Evolutionary conservation across 2,888 invertebrate genomes (phyloP).

Genomic region (Osmoderma eremita): DNA sequence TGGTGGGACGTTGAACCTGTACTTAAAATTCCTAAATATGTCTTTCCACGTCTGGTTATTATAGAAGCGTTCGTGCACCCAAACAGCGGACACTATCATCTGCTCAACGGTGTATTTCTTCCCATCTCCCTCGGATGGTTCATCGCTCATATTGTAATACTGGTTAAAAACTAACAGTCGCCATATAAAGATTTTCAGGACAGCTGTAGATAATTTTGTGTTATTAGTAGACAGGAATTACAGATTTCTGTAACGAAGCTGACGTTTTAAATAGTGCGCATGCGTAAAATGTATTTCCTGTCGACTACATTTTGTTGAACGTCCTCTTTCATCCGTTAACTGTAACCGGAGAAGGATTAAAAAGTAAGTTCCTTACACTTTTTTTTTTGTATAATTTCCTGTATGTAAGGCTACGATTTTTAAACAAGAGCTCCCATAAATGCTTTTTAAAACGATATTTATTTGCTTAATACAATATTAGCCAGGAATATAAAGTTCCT

Average conservation of each 20-base stretch:
- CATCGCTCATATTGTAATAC: constrained; percentile 42
- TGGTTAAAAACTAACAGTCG: constrained; percentile 36
- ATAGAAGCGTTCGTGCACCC: constrained; percentile 65
- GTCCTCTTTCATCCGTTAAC: constrained; percentile 52
- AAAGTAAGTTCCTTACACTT: constrained; percentile 50
- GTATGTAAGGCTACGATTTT: constrained; percentile 30
- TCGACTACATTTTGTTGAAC: not conserved
- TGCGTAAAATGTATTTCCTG: constrained; percentile 26
- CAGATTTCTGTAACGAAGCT: too few relatives aligned
- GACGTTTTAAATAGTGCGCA: not conserved
- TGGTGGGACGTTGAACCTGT: constrained; percentile 62
- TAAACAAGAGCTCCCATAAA: not conserved
- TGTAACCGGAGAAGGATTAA: constrained; percentile 48
- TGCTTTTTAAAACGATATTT: not conserved
- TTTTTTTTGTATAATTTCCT: constrained; percentile 37
- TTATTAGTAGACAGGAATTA: not conserved
- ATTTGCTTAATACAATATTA: constrained; percentile 14
- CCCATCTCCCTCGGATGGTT: constrained; percentile 42
- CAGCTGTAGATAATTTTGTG: constrained; percentile 52
- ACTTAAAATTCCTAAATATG: constrained; percentile 63
- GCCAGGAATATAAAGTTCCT: too few relatives aligned
- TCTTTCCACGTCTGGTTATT: constrained; percentile 59
- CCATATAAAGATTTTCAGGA: constrained; percentile 48
- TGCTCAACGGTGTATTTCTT: constrained; percentile 61
- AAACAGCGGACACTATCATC: constrained; percentile 64